phyloP scores from a whole-genome alignment of 2,888 invertebrate species.

The Carcina quercana region DNA sequence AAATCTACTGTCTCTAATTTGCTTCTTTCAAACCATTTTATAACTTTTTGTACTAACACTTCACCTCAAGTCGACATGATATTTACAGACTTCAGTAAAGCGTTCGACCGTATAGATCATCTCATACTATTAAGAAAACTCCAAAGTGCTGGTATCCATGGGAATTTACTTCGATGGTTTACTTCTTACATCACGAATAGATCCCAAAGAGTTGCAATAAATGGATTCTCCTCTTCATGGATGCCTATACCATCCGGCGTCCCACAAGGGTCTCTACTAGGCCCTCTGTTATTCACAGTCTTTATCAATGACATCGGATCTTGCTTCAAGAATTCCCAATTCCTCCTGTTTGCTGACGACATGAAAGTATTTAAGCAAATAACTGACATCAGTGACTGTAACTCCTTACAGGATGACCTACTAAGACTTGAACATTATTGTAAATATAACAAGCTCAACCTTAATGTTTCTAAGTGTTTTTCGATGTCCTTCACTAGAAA shows the following conservation, averaged over 20 bases:
- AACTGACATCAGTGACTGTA: neutral
- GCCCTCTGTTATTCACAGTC: neutral
- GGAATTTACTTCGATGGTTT: neutral
- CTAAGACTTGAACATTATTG: slow-evolving; percentile 11
- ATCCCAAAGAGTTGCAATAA: neutral
- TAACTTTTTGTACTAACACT: slow-evolving; percentile 9
- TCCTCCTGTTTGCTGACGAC: slow-evolving; percentile 9
- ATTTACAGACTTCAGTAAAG: neutral
- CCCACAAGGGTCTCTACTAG: neutral
- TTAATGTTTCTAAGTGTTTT: slow-evolving; percentile 12
- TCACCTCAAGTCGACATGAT: slow-evolving; percentile 2
- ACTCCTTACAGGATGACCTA: slow-evolving; percentile 7
- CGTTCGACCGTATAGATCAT: slow-evolving; percentile 6
- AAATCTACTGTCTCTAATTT: slow-evolving; percentile 12
- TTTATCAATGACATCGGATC: neutral
- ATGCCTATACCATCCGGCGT: neutral
- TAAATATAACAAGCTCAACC: slow-evolving; percentile 7
- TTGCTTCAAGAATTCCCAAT: slow-evolving; percentile 5
- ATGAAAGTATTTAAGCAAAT: slow-evolving; percentile 8
- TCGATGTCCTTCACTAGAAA: slow-evolving; percentile 4
- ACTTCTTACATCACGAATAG: neutral
- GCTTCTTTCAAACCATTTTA: slow-evolving; percentile 5
- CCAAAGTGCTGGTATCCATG: neutral
- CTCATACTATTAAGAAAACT: slow-evolving; percentile 1
- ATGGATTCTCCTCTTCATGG: neutral